Conservation (phyloP, 2,797 vertebrate genomes). For the Pyrocephalus nanus region DNA sequence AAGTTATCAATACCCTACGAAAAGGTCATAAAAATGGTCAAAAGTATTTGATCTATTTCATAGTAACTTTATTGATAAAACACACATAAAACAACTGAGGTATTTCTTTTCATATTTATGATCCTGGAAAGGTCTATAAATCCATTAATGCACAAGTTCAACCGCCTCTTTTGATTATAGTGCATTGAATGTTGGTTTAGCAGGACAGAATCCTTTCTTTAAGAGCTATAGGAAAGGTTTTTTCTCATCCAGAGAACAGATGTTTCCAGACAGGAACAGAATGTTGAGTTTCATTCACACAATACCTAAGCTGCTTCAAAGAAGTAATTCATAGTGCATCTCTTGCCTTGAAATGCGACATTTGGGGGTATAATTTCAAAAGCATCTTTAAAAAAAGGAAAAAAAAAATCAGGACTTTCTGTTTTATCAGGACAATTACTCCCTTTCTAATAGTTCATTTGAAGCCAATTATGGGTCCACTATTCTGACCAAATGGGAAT, state of each 20-base stretch:
- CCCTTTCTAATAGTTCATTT: neutral
- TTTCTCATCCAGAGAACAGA: neutral
- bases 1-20: neutral
- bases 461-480: neutral
- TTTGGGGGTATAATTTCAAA: neutral
- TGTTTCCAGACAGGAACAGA: slow-evolving; percentile 33
- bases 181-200: neutral
- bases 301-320: slow-evolving; percentile 7
- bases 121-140: slow-evolving; percentile 16
- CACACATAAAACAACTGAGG: neutral
- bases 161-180: neutral
- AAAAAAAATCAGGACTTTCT: neutral
- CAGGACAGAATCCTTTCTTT: neutral
- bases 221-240: neutral
- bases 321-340: neutral
- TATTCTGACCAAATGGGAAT: neutral
- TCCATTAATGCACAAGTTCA: neutral
- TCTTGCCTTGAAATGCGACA: neutral
- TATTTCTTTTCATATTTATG: slow-evolving; percentile 32
- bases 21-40: neutral
- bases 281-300: slow-evolving; percentile 27
- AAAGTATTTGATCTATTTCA: neutral
- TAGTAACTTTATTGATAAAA: neutral
- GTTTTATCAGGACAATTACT: neutral
- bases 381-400: neutral